Conservation (phyloP, 2,113 vertebrate species). For the Erpornis zantholeuca region DNA sequence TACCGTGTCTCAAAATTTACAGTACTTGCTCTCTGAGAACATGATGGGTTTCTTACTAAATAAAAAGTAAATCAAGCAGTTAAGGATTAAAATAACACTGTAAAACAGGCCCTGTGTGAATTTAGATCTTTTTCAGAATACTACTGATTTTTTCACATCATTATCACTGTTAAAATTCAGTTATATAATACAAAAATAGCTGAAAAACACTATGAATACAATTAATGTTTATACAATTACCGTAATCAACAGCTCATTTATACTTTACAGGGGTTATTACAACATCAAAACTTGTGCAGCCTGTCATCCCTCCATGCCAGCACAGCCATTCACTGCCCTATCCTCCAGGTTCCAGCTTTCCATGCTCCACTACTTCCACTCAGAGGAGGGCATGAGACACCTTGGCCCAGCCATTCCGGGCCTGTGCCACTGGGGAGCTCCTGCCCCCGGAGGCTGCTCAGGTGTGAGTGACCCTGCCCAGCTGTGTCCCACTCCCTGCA, state of each 20-base stretch:
- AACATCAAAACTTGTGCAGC: not conserved
- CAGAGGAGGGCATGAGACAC: not conserved
- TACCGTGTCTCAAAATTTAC: not conserved
- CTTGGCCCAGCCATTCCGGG: no score
- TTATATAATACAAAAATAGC: not conserved
- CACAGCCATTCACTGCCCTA: not conserved
- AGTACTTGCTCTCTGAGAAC: not conserved
- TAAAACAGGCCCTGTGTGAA: not conserved
- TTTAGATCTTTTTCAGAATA: not conserved
- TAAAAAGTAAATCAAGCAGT: not conserved
- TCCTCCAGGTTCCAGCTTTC: not conserved
- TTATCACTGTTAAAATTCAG: not conserved
- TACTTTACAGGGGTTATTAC: not conserved
- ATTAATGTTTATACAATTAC: not conserved
- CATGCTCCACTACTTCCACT: not conserved
- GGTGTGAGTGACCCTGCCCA: not conserved
- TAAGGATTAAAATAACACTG: not conserved
- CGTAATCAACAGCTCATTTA: not conserved
- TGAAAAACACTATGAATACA: not conserved
- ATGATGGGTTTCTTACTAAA: not conserved
- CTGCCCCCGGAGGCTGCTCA: rapidly evolving
- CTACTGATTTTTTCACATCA: not conserved
- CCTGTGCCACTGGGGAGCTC: not conserved
- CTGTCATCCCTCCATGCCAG: not conserved
- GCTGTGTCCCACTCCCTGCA: not conserved